These are phyloP conservation scores for Tiaroga cobitis DNA, from an alignment of 2,797 vertebrate genomes.

Conservation along the genomic window DNA sequence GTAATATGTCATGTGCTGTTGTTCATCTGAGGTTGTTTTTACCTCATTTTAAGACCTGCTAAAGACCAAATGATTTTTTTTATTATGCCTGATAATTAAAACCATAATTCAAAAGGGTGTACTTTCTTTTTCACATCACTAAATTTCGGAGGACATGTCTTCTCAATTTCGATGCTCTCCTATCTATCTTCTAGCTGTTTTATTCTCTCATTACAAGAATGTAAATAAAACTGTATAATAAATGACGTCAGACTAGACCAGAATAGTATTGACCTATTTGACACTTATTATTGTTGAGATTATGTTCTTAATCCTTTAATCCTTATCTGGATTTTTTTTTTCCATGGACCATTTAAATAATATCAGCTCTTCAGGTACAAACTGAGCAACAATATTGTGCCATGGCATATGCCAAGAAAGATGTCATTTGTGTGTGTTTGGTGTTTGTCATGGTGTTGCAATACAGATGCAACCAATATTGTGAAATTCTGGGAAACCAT, in stretches of 20 bases:
- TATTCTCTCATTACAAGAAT: not conserved
- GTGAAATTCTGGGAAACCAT: conserved; percentile 27
- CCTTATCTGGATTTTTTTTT: not conserved
- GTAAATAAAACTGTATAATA: not conserved
- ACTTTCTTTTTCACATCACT: not conserved
- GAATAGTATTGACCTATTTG: not conserved
- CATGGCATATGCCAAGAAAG: not conserved
- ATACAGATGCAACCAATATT: not conserved
- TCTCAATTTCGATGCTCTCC: not conserved
- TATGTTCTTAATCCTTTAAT: conserved; percentile 1
- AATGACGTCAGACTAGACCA: not conserved
- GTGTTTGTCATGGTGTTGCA: conserved; percentile 4
- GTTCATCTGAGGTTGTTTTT: not conserved
- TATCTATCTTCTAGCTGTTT: not conserved
- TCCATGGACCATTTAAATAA: not conserved
- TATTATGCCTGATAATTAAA: not conserved
- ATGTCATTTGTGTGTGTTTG: not conserved
- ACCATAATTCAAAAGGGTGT: not conserved
- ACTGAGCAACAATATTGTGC: not conserved
- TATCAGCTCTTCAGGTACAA: not conserved
- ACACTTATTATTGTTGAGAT: not conserved
- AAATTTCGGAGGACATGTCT: not conserved
- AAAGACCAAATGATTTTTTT: not conserved
- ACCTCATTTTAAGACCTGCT: not conserved
- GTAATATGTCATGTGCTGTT: not conserved